A percentile compares a stretch with the other conserved stretches of the same genome.
phyloP scores from a whole-genome alignment of 2,113 vertebrate species.

The Narcine bancroftii region DNA sequence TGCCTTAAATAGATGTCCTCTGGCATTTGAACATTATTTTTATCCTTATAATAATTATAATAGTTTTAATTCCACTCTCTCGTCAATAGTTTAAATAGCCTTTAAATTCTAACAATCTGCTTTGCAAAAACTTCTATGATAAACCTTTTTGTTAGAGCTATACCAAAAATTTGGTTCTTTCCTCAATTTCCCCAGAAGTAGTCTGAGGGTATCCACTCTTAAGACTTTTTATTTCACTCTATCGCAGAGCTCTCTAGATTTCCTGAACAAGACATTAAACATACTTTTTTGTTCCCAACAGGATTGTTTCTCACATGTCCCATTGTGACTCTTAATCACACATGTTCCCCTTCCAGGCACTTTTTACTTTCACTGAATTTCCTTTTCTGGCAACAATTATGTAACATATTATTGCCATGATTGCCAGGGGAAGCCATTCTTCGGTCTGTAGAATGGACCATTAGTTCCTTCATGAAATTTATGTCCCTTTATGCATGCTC shows the following conservation, averaged over 20 bases:
- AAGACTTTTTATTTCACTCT: neutral
- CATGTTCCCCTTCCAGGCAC: neutral
- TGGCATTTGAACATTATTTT: too few relatives aligned
- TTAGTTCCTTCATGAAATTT: too few relatives aligned
- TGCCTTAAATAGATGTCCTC: too few relatives aligned
- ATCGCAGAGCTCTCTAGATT: neutral
- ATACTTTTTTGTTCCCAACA: too few relatives aligned
- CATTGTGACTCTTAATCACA: neutral
- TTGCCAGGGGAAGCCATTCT: neutral
- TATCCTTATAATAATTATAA: too few relatives aligned
- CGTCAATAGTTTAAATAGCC: neutral
- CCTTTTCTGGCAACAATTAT: neutral
- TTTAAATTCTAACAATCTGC: neutral
- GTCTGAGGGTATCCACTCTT: neutral
- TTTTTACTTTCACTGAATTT: neutral
- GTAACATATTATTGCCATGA: neutral
- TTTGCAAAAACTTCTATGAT: neutral
- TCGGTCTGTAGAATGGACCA: neutral
- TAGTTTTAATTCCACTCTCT: neutral
- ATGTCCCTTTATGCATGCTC: too few relatives aligned
- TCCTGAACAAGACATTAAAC: neutral
- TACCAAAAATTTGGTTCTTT: too few relatives aligned
- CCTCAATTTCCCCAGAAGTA: neutral
- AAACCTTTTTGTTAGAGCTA: neutral
- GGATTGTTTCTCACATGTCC: neutral